Conservation (phyloP, 1,140 invertebrate species). For the Euura lappo region DNA sequence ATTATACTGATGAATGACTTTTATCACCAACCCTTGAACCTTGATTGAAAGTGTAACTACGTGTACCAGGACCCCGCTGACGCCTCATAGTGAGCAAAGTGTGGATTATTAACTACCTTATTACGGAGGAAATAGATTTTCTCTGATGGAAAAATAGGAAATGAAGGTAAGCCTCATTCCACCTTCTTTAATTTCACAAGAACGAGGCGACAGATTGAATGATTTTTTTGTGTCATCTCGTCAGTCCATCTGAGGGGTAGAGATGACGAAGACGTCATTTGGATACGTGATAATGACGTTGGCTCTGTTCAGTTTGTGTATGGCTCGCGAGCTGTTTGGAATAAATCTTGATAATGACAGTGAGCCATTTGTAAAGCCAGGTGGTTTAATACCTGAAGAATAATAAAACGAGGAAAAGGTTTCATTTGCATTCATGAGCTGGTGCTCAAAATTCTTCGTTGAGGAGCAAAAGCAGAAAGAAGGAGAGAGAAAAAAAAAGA, state of each 20-base stretch:
- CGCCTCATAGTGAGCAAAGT: not conserved
- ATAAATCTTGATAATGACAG: not conserved
- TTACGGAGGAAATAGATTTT: not conserved
- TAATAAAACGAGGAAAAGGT: slow-evolving; percentile 28
- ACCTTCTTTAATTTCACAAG: not conserved
- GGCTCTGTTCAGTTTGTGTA: not conserved
- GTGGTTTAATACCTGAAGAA: slow-evolving; percentile 24
- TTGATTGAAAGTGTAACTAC: too few relatives aligned
- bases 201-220: not conserved
- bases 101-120: not conserved
- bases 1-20: too few relatives aligned
- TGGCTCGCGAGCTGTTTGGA: not conserved
- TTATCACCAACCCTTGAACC: too few relatives aligned
- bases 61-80: too few relatives aligned
- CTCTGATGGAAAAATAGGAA: not conserved
- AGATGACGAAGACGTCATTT: not conserved
- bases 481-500: slow-evolving; percentile 21
- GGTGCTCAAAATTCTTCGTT: slow-evolving; percentile 39
- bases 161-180: not conserved
- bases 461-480: slow-evolving; percentile 16
- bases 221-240: not conserved
- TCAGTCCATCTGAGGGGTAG: not conserved
- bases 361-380: not conserved
- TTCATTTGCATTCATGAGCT: slow-evolving; percentile 57
- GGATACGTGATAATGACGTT: too few relatives aligned